These are phyloP conservation scores for Acromyrmex charruanus DNA, from an alignment of 1,140 invertebrate species.

Conservation along the genomic window DNA sequence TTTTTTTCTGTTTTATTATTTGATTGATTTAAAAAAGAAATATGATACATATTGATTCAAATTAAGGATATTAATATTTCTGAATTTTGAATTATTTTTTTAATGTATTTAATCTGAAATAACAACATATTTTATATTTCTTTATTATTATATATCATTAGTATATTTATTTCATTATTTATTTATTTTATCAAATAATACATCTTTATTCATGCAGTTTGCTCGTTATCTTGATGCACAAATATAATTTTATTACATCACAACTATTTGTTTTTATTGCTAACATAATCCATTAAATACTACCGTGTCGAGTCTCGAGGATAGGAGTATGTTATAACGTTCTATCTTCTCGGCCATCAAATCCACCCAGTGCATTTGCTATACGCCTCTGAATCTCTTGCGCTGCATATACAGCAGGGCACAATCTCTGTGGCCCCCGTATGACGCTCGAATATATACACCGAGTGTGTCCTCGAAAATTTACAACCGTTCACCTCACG, in stretches of 20 bases:
- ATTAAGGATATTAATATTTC: conserved; percentile 4
- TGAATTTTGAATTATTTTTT: not conserved
- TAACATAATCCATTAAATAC: conserved; percentile 34
- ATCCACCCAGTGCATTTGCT: conserved; percentile 42
- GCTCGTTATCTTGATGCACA: not conserved
- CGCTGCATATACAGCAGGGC: not conserved
- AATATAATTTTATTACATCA: not conserved
- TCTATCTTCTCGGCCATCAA: conserved; percentile 50
- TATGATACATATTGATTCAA: not conserved
- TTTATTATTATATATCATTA: not conserved
- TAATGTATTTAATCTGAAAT: not conserved
- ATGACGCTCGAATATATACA: conserved; percentile 56
- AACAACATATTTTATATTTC: not conserved
- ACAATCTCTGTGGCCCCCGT: conserved; percentile 36
- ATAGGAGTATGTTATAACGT: conserved; percentile 27
- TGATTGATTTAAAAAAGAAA: not conserved
- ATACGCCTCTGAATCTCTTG: conserved; percentile 43
- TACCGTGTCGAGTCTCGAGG: not conserved
- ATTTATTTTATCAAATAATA: not conserved
- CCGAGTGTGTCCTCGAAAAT: conserved; percentile 55
- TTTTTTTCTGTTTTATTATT: not conserved
- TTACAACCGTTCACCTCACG: conserved; percentile 60
- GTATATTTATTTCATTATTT: not conserved
- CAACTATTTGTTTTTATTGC: conserved; percentile 23
- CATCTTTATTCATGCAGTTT: not conserved